These are phyloP conservation scores for Odontomachus brunneus DNA, from an alignment of 1,140 invertebrate species.

Conservation along the genomic window DNA sequence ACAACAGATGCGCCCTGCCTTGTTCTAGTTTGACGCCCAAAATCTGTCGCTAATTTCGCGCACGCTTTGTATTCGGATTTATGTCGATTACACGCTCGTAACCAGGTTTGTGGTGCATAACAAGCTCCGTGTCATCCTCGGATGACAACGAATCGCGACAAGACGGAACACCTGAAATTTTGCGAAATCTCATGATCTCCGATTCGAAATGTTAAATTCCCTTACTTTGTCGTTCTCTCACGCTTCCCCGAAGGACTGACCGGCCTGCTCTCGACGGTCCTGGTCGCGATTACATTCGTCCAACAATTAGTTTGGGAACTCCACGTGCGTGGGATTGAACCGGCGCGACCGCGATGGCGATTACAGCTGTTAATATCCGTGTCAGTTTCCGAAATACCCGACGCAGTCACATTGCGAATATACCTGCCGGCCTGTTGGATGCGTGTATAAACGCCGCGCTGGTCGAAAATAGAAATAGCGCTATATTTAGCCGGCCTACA, in stretches of 20 bases:
- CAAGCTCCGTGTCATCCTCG: background rate
- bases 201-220: no score
- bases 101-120: background rate
- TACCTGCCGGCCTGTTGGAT: conserved; percentile 60
- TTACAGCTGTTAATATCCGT: conserved; percentile 73
- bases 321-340: background rate
- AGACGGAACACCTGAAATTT: background rate
- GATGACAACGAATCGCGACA: background rate
- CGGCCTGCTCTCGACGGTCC: no score
- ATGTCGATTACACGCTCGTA: background rate
- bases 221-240: no score
- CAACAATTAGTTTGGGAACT: background rate
- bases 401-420: conserved; percentile 75
- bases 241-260: no score
- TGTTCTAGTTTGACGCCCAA: background rate
- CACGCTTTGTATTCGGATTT: background rate
- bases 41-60: background rate
- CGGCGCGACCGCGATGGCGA: conserved; percentile 33
- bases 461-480: conserved; percentile 82
- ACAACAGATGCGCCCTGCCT: background rate
- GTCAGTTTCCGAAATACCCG: conserved; percentile 78
- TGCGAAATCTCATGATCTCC: background rate
- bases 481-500: conserved; percentile 84
- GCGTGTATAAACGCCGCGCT: conserved; percentile 74
- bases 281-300: background rate